phyloP scores from a whole-genome alignment of 2,888 invertebrate genomes.

The Cryptophagus acutangulus region DNA sequence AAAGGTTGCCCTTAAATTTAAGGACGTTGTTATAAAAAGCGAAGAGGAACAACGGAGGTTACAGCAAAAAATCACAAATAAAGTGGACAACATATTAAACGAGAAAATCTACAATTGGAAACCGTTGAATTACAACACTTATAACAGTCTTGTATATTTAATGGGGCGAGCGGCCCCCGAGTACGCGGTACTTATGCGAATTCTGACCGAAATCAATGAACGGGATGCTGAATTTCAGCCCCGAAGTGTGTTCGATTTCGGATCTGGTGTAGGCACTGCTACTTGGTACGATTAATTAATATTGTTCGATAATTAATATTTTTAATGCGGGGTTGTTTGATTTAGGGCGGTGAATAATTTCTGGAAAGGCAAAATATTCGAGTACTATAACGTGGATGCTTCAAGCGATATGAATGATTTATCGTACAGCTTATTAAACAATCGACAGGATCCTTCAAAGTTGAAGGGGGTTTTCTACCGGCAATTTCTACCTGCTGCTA shows the following conservation, averaged over 20 bases:
- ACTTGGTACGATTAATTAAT: constrained; percentile 57
- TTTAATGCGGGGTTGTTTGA: constrained; percentile 12
- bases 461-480: constrained; percentile 65
- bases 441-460: constrained; percentile 52
- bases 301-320: constrained; percentile 5
- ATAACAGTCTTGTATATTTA: constrained; percentile 66
- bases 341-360: constrained; percentile 58
- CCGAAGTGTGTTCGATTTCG: constrained; percentile 79
- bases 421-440: constrained; percentile 64
- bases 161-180: constrained; percentile 67
- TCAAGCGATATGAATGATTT: constrained; percentile 80
- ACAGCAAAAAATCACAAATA: constrained; percentile 51
- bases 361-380: constrained; percentile 69
- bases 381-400: constrained; percentile 81
- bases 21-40: constrained; percentile 43
- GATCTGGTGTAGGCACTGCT: constrained; percentile 83
- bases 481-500: constrained; percentile 72
- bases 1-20: constrained; percentile 28
- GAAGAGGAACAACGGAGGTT: constrained; percentile 47
- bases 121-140: constrained; percentile 62
- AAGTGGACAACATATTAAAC: constrained; percentile 56
- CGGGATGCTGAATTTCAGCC: constrained; percentile 68
- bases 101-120: constrained; percentile 68
- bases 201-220: constrained; percentile 68
- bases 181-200: constrained; percentile 64